Evolutionary conservation across 2,888 invertebrate genomes (phyloP).

Genomic region (Zaprionus obscuricornis): DNA sequence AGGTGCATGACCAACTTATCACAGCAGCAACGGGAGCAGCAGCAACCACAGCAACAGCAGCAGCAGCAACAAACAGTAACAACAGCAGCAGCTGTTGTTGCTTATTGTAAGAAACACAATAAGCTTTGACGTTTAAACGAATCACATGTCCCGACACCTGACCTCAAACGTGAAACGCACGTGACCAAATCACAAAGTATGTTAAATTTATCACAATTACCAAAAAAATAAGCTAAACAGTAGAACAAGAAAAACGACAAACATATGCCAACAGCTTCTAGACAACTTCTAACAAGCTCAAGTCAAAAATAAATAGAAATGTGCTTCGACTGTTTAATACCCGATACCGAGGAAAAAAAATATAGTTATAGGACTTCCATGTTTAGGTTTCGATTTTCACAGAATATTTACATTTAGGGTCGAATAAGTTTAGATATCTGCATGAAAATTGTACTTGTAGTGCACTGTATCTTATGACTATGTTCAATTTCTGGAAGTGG

Average conservation of each 20-base stretch:
- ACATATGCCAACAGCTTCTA: constrained; percentile 5
- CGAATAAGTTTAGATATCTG: no score
- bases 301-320: no score
- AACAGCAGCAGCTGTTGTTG: constrained; percentile 21
- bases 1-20: constrained; percentile 33
- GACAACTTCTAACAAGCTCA: no score
- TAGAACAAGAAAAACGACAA: constrained; percentile 5
- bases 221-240: constrained; percentile 5
- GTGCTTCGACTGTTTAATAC: no score
- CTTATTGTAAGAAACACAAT: constrained; percentile 2
- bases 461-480: no score
- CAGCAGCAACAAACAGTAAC: constrained; percentile 24
- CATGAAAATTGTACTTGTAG: no score
- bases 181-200: constrained; percentile 24
- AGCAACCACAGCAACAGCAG: constrained; percentile 3
- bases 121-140: constrained; percentile 27
- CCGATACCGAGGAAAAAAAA: no score
- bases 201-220: constrained; percentile 13
- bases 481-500: no score
- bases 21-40: constrained; percentile 27
- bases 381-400: no score
- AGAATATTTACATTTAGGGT: no score
- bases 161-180: constrained; percentile 4
- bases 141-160: constrained; percentile 61
- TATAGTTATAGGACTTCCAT: no score